phyloP scores from a whole-genome alignment of 2,888 invertebrate genomes.

The Drosophila mimica region DNA sequence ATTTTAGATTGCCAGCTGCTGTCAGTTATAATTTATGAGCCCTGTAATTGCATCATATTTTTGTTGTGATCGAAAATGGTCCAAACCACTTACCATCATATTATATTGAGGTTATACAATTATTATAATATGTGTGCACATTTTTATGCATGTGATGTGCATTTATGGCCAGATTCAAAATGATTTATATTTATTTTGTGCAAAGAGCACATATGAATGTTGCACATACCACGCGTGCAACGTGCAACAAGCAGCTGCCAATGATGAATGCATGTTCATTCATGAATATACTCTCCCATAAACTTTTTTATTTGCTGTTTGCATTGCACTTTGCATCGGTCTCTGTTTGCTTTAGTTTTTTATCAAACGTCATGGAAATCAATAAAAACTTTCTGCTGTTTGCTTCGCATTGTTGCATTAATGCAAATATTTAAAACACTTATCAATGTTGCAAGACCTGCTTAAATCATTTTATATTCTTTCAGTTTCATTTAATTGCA shows the following conservation, averaged over 20 bases:
- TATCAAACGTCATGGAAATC: conserved; percentile 50
- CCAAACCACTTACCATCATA: conserved; percentile 8
- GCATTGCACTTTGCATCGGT: conserved; percentile 5
- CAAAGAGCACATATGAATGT: conserved; percentile 48
- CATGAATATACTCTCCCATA: conserved; percentile 13
- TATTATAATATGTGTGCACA: conserved; percentile 23
- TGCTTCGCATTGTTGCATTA: conserved; percentile 33
- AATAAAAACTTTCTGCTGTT: conserved; percentile 48
- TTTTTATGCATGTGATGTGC: conserved; percentile 22
- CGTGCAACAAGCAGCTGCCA: conserved; percentile 7
- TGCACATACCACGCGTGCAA: conserved; percentile 38
- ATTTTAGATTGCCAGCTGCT: conserved; percentile 72
- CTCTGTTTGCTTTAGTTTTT: conserved; percentile 31
- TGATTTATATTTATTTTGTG: conserved; percentile 24
- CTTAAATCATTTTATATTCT: conserved; percentile 25
- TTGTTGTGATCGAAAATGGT: conserved; percentile 13
- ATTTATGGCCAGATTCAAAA: conserved; percentile 28
- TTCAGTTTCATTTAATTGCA: conserved; percentile 43
- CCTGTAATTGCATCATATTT: conserved; percentile 57
- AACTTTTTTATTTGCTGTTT: conserved; percentile 10
- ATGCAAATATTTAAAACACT: conserved; percentile 60
- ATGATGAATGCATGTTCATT: conserved; percentile 31
- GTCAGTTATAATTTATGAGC: conserved; percentile 71
- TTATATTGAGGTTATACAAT: conserved; percentile 20
- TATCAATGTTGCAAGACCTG: conserved; percentile 42